These are phyloP conservation scores for Dasysyrphus tricinctus DNA, from an alignment of 2,888 invertebrate species.

Conservation along the genomic window DNA sequence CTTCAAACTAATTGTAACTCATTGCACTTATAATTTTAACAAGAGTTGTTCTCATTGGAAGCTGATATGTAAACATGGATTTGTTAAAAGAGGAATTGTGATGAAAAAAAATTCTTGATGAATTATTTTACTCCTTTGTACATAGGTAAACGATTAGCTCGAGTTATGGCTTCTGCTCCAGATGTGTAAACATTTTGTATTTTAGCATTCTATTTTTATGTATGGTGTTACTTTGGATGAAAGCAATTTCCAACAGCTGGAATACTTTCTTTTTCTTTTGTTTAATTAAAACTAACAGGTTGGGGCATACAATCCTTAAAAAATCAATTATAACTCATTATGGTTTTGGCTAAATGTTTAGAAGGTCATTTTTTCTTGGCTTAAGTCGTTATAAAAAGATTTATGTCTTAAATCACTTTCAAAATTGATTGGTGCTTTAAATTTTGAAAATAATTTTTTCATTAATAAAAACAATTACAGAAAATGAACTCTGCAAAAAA, in stretches of 20 bases:
- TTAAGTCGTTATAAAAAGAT: no score
- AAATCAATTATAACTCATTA: no score
- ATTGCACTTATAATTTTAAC: slow-evolving; percentile 74
- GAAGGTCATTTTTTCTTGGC: no score
- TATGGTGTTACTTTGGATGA: neutral
- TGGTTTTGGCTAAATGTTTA: no score
- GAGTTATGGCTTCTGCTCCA: slow-evolving; percentile 51
- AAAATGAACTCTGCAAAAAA: no score
- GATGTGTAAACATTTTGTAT: slow-evolving; percentile 55
- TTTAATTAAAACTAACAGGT: neutral
- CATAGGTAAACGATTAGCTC: slow-evolving; percentile 42
- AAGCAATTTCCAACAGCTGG: neutral
- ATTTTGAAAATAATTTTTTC: no score
- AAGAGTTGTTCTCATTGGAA: slow-evolving; percentile 67
- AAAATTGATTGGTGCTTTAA: no score
- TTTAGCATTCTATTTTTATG: neutral
- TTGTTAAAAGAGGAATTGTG: slow-evolving; percentile 26
- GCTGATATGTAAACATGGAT: slow-evolving; percentile 69
- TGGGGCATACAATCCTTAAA: neutral
- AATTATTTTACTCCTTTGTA: slow-evolving; percentile 20
- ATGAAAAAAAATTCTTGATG: slow-evolving; percentile 29
- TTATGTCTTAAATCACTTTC: no score
- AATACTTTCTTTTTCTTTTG: neutral
- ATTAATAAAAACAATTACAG: no score
- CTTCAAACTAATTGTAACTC: slow-evolving; percentile 74